phyloP scores from a whole-genome alignment of 2,113 vertebrate genomes.

The Perca schrenkii region DNA sequence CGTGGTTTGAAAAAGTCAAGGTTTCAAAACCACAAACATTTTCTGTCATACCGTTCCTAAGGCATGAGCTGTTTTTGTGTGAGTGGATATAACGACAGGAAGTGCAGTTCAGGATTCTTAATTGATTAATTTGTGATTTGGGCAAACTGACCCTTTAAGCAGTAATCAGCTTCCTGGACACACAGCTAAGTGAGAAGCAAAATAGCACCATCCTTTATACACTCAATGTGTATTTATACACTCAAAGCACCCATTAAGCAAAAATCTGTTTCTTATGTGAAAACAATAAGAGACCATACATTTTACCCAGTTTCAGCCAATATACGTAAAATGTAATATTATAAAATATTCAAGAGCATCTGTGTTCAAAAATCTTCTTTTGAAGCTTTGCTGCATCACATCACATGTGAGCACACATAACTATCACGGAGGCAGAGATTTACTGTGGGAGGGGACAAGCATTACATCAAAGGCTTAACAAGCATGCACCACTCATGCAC shows the following conservation, averaged over 20 bases:
- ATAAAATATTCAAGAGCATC: slow-evolving; percentile 28
- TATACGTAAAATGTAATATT: not conserved
- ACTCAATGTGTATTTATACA: too few relatives aligned
- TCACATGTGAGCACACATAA: not conserved
- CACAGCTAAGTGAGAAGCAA: too few relatives aligned
- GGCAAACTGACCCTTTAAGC: too few relatives aligned
- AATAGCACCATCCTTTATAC: not conserved
- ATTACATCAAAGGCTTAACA: slow-evolving; percentile 59
- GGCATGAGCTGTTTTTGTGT: too few relatives aligned
- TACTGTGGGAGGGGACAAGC: slow-evolving; percentile 25
- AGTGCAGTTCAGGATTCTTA: too few relatives aligned
- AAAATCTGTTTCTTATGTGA: not conserved
- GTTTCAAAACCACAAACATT: too few relatives aligned
- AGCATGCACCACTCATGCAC: slow-evolving; percentile 4
- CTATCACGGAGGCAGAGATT: slow-evolving; percentile 41
- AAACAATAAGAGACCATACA: not conserved
- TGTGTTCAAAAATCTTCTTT: slow-evolving; percentile 7
- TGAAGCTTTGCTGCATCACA: slow-evolving; percentile 21
- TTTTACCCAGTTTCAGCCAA: not conserved
- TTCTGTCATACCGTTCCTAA: too few relatives aligned
- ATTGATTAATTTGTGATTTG: too few relatives aligned
- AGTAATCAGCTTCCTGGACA: too few relatives aligned
- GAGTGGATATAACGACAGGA: too few relatives aligned
- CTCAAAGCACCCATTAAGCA: too few relatives aligned
- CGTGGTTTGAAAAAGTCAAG: too few relatives aligned